These are phyloP conservation scores for Laothoe populi DNA, from an alignment of 2,888 invertebrate species.

Conservation along the genomic window DNA sequence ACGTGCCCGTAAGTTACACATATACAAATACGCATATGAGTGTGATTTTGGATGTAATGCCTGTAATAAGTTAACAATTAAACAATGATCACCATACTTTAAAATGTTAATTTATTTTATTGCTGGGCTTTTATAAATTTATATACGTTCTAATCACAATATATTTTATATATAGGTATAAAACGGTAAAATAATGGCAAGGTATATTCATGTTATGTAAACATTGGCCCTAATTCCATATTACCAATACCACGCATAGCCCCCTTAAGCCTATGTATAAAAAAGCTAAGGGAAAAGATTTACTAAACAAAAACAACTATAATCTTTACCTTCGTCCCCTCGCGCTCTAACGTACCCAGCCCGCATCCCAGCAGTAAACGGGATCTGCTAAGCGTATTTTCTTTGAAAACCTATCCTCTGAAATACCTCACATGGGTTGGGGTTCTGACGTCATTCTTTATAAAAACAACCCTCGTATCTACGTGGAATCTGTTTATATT, in stretches of 20 bases:
- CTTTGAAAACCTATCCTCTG: slow-evolving; percentile 65
- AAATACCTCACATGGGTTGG: slow-evolving; percentile 50
- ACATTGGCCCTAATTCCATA: slow-evolving; percentile 33
- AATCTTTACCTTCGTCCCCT: slow-evolving; percentile 50
- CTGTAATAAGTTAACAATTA: too few species aligned
- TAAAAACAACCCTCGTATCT: slow-evolving; percentile 41
- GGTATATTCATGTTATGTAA: slow-evolving; percentile 2
- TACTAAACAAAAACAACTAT: slow-evolving; percentile 47
- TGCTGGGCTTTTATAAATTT: too few species aligned
- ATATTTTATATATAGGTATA: background rate
- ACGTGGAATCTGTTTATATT: slow-evolving; percentile 37
- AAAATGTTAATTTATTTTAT: too few species aligned
- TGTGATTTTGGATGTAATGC: too few species aligned
- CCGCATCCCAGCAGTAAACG: slow-evolving; percentile 50
- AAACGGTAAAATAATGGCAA: background rate
- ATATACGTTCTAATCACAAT: too few species aligned
- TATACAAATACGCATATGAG: too few species aligned
- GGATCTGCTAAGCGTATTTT: slow-evolving; percentile 60
- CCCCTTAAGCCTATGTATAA: slow-evolving; percentile 26
- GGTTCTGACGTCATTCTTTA: slow-evolving; percentile 47
- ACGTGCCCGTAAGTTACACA: background rate
- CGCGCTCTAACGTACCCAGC: slow-evolving; percentile 42
- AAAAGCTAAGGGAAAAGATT: slow-evolving; percentile 34
- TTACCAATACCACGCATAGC: slow-evolving; percentile 38
- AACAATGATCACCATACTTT: too few species aligned